Evolutionary conservation across 2,797 vertebrate species (phyloP).

Genomic region (Florisuga fusca): DNA sequence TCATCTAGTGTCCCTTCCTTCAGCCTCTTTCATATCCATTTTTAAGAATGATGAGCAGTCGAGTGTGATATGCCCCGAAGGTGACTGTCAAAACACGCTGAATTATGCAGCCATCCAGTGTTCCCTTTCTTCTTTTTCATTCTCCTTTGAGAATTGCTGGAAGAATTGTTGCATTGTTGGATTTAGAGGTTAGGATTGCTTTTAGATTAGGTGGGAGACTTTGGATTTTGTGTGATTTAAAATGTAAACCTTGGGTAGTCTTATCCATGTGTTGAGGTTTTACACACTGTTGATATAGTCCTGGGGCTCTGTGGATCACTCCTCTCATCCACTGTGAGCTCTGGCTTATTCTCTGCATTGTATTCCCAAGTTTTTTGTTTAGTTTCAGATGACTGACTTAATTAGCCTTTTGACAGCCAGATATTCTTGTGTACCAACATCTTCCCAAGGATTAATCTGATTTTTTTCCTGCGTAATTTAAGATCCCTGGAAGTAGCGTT

Average conservation of each 20-base stretch:
- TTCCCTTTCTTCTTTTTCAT: constrained; percentile 32
- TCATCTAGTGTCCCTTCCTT: constrained; percentile 32
- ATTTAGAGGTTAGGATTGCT: not conserved
- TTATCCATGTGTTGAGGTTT: not conserved
- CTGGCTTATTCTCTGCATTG: not conserved
- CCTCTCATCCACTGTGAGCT: not conserved
- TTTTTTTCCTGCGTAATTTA: not conserved
- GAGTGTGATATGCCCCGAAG: constrained; percentile 34
- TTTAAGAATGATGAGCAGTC: constrained; percentile 57
- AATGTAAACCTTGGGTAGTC: not conserved
- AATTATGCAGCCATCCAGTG: constrained; percentile 46
- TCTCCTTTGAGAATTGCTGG: not conserved
- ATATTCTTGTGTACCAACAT: not conserved
- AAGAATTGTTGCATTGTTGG: not conserved
- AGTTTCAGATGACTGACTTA: not conserved
- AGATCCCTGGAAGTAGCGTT: not conserved
- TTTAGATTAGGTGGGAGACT: not conserved
- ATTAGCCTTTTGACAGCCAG: not conserved
- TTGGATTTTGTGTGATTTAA: not conserved
- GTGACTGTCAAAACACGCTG: constrained; percentile 49
- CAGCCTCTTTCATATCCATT: constrained; percentile 41
- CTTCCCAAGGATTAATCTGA: not conserved
- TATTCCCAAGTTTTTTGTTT: not conserved
- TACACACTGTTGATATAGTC: not conserved
- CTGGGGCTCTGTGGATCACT: not conserved